Conservation (phyloP, 1,140 invertebrate species). For the Heliconius eleuchia region DNA sequence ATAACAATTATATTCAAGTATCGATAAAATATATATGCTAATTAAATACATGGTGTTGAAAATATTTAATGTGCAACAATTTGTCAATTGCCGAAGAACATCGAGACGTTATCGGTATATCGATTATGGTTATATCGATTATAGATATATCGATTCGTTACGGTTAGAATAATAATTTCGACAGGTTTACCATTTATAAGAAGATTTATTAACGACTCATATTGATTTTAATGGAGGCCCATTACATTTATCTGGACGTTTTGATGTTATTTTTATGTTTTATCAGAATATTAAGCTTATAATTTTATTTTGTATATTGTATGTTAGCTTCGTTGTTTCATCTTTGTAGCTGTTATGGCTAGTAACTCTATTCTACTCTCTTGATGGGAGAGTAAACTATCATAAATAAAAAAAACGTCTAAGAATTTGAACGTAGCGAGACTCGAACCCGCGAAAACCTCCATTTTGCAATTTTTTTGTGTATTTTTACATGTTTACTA, state of each 20-base stretch:
- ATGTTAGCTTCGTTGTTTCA: neutral
- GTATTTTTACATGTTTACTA: too few species aligned
- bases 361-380: neutral
- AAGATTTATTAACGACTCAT: slow-evolving; percentile 33
- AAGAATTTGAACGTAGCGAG: too few species aligned
- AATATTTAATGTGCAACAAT: slow-evolving; percentile 25
- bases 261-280: slow-evolving; percentile 25
- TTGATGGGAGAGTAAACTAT: too few species aligned
- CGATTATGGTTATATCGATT: slow-evolving; percentile 16
- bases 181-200: slow-evolving; percentile 21
- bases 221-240: slow-evolving; percentile 32
- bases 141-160: slow-evolving; percentile 28
- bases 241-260: slow-evolving; percentile 29
- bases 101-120: slow-evolving; percentile 30
- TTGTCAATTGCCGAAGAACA: slow-evolving; percentile 28
- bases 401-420: too few species aligned
- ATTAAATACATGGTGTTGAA: slow-evolving; percentile 9
- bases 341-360: neutral
- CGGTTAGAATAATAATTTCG: slow-evolving; percentile 27
- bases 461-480: too few species aligned
- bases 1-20: neutral
- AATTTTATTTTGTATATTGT: slow-evolving; percentile 6
- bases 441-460: too few species aligned
- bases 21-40: slow-evolving; percentile 22
- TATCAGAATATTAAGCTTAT: slow-evolving; percentile 6